These are phyloP conservation scores for Tribolium madens DNA, from an alignment of 1,140 invertebrate genomes.

Conservation along the genomic window DNA sequence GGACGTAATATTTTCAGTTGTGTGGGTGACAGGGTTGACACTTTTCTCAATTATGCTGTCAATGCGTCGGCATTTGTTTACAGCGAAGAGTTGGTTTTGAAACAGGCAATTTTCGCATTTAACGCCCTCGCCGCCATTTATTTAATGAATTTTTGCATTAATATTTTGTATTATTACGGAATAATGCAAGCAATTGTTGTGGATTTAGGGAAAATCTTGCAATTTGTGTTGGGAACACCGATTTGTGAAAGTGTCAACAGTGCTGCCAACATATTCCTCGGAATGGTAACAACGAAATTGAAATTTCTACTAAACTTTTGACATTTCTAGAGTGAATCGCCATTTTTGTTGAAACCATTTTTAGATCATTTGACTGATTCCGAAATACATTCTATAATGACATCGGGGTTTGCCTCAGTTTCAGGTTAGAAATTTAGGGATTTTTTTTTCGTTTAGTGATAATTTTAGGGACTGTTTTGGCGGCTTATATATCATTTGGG, in stretches of 20 bases:
- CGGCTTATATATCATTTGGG: slow-evolving; percentile 92
- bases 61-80: slow-evolving; percentile 89
- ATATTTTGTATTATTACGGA: slow-evolving; percentile 89
- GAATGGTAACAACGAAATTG: slow-evolving; percentile 75
- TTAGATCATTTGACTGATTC: slow-evolving; percentile 86
- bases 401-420: slow-evolving; percentile 94
- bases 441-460: background rate
- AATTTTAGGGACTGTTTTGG: slow-evolving; percentile 82
- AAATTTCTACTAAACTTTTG: slow-evolving; percentile 10
- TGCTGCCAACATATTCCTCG: slow-evolving; percentile 92
- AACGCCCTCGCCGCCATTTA: slow-evolving; percentile 88
- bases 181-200: slow-evolving; percentile 88
- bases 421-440: slow-evolving; percentile 73
- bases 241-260: slow-evolving; percentile 92
- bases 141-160: slow-evolving; percentile 90
- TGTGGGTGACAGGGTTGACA: slow-evolving; percentile 81
- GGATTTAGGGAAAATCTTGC: slow-evolving; percentile 84
- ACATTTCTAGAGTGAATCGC: slow-evolving; percentile 82
- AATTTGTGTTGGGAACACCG: slow-evolving; percentile 83
- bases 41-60: slow-evolving; percentile 84
- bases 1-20: slow-evolving; percentile 85
- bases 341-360: slow-evolving; percentile 89
- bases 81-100: slow-evolving; percentile 75
- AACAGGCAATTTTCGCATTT: slow-evolving; percentile 80
- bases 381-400: slow-evolving; percentile 93